phyloP scores from a whole-genome alignment of 2,113 vertebrate species.

The Pluvianellus socialis region DNA sequence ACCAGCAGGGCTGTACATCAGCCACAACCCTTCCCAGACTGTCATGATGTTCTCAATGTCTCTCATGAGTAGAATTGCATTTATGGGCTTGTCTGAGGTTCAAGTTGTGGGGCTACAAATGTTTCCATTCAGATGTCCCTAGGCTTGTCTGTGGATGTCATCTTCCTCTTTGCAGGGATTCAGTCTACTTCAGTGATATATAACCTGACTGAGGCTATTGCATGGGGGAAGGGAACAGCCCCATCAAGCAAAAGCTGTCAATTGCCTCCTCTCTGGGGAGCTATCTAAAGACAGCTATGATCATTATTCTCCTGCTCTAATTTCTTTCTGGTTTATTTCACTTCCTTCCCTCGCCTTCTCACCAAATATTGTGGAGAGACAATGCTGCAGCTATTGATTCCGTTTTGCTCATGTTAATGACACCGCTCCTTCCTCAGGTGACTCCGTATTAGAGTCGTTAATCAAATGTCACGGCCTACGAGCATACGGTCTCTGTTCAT shows the following conservation, averaged over 20 bases:
- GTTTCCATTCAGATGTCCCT: not conserved
- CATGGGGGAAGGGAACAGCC: not conserved
- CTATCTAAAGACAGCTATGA: not conserved
- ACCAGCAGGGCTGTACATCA: not conserved
- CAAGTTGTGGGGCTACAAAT: not conserved
- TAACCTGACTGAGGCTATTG: not conserved
- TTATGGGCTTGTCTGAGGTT: not conserved
- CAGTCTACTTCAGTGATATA: not conserved
- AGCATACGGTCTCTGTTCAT: not conserved
- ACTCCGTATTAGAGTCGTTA: not conserved
- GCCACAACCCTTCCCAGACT: not conserved
- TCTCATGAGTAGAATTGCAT: not conserved
- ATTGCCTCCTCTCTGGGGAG: not conserved
- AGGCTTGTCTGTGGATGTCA: not conserved
- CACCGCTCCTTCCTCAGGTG: not conserved
- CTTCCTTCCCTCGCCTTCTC: not conserved
- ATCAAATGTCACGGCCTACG: not conserved
- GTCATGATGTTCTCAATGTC: not conserved
- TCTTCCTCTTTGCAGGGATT: not conserved
- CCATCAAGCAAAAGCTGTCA: not conserved
- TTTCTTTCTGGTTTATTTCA: not conserved
- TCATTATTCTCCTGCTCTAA: constrained; percentile 1
- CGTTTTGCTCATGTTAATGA: not conserved
- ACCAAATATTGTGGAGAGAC: not conserved
- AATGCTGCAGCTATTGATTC: not conserved